These are phyloP conservation scores for Kradibia gibbosae DNA, from an alignment of 1,140 invertebrate genomes.

Conservation along the genomic window DNA sequence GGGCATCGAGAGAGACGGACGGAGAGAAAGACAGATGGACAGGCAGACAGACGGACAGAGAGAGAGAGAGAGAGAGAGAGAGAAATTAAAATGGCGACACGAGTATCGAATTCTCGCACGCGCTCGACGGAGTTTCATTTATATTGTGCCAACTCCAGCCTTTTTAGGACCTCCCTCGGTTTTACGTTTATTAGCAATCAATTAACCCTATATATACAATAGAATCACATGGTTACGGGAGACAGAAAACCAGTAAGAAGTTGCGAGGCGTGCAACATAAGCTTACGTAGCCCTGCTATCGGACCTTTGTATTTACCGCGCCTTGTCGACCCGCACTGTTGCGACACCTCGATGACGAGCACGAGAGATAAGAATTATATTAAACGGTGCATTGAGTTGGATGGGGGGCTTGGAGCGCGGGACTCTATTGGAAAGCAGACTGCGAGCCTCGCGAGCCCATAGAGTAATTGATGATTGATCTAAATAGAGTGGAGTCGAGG, in stretches of 20 bases:
- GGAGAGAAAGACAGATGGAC: too few species aligned
- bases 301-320: conserved; percentile 27
- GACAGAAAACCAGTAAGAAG: background rate
- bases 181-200: conserved; percentile 42
- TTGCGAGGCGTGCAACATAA: background rate
- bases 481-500: too few species aligned
- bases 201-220: conserved; percentile 29
- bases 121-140: conserved; percentile 41
- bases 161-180: conserved; percentile 40
- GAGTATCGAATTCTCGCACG: background rate
- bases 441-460: too few species aligned
- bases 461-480: too few species aligned
- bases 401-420: too few species aligned
- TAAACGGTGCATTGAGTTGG: background rate
- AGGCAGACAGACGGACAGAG: too few species aligned
- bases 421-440: too few species aligned
- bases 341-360: conserved; percentile 6
- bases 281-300: background rate
- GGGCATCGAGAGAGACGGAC: background rate
- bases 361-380: background rate
- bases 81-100: background rate
- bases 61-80: background rate
- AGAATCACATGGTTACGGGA: conserved; percentile 8
- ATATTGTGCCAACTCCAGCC: conserved; percentile 47
- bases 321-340: background rate